Base-by-base conservation (phyloP, 2,888 invertebrate species). In the Drosophila falleni region DNA sequence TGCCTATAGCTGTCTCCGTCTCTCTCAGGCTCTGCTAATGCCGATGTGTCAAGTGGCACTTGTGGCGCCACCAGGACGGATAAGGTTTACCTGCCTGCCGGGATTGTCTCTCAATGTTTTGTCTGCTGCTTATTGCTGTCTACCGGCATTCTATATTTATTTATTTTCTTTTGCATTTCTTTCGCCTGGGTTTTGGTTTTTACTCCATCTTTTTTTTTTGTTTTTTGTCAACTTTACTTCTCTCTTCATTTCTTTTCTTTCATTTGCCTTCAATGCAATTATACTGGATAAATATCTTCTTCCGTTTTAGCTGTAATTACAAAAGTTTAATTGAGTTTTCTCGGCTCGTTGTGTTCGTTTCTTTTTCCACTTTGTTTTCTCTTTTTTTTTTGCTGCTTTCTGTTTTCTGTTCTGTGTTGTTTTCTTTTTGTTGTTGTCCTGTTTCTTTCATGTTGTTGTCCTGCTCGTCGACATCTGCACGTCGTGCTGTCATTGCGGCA, bases 311-410 rank as follows among this genome's bases (percentile, higher is more conserved):
- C 89, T 91, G 91, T 91, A 91, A 91, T 91, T 91, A 92, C 91
- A 91, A 92, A 91, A 91, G 92, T 91, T 91, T 91, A 92, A 91
- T 91, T 91, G 92, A 91, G 91, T 91, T 92, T 91, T 90, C 83
- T 84, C 83, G 83, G 85, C 83, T 84, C 87, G 83, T 87, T 87
- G 89, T 84, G 83, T 84, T 81, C 80, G 74, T 78, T 78, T 78
- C 71, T 58, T 75, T 75, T 66, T 62, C 10, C 58, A 50, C 61
- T 55, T 37, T 67, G 55, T 46, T 23, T 42, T 53, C 15, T 47
- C 37, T 23, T 37, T 26, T 11, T 53, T 44, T 53, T 61, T 61
- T 41, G 53, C 55, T 62, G 23, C 50, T 13, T 46, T 50, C 23
- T 53, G 44, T 63, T 31, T 31, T 31, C 6, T 29, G 8, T 35